A percentile compares a stretch with the other conserved stretches of the same genome.
phyloP scores from a whole-genome alignment of 2,797 vertebrate genomes.

The Alcedo atthis region DNA sequence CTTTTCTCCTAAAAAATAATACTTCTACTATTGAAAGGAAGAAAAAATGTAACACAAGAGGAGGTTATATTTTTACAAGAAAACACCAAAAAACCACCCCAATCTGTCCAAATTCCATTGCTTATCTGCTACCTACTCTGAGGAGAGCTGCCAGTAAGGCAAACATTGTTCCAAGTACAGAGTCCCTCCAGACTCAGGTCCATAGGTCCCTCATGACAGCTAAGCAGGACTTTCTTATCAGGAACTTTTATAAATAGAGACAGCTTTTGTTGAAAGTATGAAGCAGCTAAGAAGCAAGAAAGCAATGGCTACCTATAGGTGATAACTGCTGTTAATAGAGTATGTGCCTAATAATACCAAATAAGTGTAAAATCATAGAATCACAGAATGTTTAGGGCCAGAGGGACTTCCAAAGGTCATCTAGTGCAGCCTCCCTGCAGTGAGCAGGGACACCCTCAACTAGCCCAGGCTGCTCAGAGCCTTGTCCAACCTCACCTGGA shows the following conservation, averaged over 20 bases:
- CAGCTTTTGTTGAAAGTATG: background rate
- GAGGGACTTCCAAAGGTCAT: too few species aligned
- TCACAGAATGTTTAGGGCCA: too few species aligned
- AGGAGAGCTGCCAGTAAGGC: background rate
- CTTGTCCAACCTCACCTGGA: too few species aligned
- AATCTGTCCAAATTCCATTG: background rate
- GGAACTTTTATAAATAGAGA: background rate
- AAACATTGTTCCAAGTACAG: background rate
- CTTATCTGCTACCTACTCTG: background rate
- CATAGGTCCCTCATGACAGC: background rate
- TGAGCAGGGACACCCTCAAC: too few species aligned
- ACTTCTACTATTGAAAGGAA: background rate
- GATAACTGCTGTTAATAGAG: background rate
- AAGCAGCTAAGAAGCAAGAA: background rate
- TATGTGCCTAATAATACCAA: background rate
- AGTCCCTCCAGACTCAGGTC: background rate
- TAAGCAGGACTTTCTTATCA: background rate
- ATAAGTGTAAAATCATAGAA: background rate
- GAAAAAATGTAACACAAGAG: background rate
- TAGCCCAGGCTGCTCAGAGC: too few species aligned
- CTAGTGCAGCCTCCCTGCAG: too few species aligned
- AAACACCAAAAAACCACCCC: accelerated
- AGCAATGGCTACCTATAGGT: background rate
- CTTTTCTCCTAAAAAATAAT: background rate
- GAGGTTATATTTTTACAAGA: background rate